Evolutionary conservation across 2,797 vertebrate genomes (phyloP).

Genomic region (Carduelis carduelis): DNA sequence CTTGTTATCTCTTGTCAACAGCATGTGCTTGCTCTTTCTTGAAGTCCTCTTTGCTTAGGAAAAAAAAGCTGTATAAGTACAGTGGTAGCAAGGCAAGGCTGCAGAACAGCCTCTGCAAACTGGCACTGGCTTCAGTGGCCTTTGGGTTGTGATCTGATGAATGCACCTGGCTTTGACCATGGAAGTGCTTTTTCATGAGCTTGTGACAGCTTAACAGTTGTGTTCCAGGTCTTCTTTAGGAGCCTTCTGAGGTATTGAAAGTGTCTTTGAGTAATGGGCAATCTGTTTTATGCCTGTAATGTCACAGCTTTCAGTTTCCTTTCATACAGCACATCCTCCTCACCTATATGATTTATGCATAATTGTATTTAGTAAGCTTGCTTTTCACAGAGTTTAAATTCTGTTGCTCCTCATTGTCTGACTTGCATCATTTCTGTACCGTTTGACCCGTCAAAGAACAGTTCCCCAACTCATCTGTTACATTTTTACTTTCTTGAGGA

Average conservation of each 20-base stretch:
- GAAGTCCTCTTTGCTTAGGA: neutral
- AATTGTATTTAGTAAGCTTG: neutral
- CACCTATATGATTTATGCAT: accelerated
- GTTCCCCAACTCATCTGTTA: neutral
- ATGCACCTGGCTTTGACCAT: neutral
- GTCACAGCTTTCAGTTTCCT: neutral
- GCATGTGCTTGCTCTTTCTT: neutral
- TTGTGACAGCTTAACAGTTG: neutral
- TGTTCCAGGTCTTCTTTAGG: neutral
- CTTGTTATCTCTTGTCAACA: neutral
- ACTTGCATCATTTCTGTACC: neutral
- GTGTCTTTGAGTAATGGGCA: accelerated
- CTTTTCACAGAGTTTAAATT: neutral
- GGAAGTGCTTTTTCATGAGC: neutral
- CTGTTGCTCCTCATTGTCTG: neutral
- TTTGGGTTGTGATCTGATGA: neutral
- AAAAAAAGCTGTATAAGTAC: neutral
- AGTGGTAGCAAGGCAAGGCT: neutral
- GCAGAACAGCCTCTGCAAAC: neutral
- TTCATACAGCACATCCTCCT: accelerated
- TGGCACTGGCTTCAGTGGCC: neutral
- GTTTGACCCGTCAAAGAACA: neutral
- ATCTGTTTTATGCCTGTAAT: neutral
- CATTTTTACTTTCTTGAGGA: neutral
- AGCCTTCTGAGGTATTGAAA: neutral